Evolutionary conservation across 2,888 invertebrate species (phyloP).

Genomic region (Gortyna flavago): DNA sequence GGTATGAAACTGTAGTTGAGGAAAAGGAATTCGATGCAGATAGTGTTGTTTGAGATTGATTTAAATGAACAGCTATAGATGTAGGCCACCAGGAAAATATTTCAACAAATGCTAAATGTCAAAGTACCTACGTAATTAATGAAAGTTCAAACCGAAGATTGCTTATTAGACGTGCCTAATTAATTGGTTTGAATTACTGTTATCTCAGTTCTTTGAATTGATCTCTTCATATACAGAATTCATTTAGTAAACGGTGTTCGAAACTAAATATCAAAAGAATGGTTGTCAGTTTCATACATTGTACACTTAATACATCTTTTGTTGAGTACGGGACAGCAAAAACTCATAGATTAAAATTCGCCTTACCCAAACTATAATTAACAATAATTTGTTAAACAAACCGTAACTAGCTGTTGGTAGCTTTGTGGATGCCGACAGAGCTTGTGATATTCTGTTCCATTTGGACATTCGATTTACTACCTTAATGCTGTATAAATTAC

Average conservation of each 20-base stretch:
- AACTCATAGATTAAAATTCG: conserved; percentile 68
- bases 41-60: neutral
- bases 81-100: conserved; percentile 51
- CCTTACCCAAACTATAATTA: conserved; percentile 80
- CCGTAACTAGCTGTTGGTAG: conserved; percentile 75
- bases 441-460: conserved; percentile 33
- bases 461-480: conserved; percentile 58
- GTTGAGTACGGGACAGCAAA: conserved; percentile 55
- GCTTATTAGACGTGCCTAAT: conserved; percentile 40
- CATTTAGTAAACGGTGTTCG: conserved; percentile 38
- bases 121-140: conserved; percentile 23
- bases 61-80: conserved; percentile 17
- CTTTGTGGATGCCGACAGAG: conserved; percentile 83
- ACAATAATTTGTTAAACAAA: conserved; percentile 85
- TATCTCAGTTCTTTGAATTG: conserved; percentile 33
- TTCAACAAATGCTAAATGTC: conserved; percentile 34
- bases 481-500: conserved; percentile 21
- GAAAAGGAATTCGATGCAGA: conserved; percentile 15
- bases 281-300: conserved; percentile 53
- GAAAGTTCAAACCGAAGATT: conserved; percentile 37
- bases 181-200: conserved; percentile 45
- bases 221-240: conserved; percentile 31
- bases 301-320: conserved; percentile 55
- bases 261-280: conserved; percentile 45
- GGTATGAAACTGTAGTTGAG: conserved; percentile 27